Evolutionary conservation across 1,140 invertebrate species (phyloP), one percentile per base, ranked within the genome.

Genomic region (Drosophila burlai): DNA sequence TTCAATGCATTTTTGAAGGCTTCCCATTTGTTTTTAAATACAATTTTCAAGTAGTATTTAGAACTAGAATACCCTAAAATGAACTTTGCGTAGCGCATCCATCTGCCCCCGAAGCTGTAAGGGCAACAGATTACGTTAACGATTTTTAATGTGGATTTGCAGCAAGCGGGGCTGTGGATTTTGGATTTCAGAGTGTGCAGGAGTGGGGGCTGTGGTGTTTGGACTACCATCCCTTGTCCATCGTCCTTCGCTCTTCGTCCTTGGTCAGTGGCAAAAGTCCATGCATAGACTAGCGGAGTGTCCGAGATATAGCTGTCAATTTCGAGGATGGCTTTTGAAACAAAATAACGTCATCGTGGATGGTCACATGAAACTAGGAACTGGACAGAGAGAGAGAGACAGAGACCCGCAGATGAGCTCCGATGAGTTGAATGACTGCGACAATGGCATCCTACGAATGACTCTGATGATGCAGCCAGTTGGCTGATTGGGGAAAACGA

Each of bases 281-380:
- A 80, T 80, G 59, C 77, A 67, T 52, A 64, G 72, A 76, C 45
- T 60, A 69, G 66, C 34, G n/a, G 11, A 55, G 54, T 55, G 54
- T 55, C 43, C 65, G 65, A 79, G 65, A 67, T 80, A 68, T 42
- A 65, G 80, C 67, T 80, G 83, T 87, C 80, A 83, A 87, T 83
- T 86, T 77, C 58, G 83, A 67, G 72, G 73, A 87, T 87, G 83
- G 74, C 64, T 87, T 83, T 83, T 87, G 72, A 73, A 86, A 87
- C 83, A 83, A 86, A 83, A 80, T 83, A 81, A 80, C 67, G 83
- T 50, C 63, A 85, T 55, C 52, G 38, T 34, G 54, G 65, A 24
- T 42, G 34, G 58, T 47, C 36, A 43, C 55, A 38, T 45, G 65
- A 26, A 38, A 45, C 57, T 50, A 40, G 50, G 40, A 64, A 11